Evolutionary conservation across 2,888 invertebrate genomes (phyloP).

Genomic region (Arge pagana): DNA sequence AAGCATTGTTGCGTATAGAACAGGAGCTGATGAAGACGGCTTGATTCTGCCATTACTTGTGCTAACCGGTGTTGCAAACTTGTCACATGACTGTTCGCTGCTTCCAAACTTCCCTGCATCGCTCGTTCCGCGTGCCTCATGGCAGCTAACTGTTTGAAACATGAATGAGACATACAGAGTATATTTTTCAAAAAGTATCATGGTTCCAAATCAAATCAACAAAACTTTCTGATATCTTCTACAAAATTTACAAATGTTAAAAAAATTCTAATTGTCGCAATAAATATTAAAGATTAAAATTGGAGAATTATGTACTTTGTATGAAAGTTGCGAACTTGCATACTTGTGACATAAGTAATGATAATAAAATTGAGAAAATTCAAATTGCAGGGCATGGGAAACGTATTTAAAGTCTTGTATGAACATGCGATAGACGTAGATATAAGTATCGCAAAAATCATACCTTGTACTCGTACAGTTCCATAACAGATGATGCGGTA

Average conservation of each 20-base stretch:
- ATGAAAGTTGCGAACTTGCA: not conserved
- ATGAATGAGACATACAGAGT: too few relatives aligned
- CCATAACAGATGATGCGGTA: conserved; percentile 72
- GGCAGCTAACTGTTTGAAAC: conserved; percentile 60
- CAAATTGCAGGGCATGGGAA: not conserved
- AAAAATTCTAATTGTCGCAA: not conserved
- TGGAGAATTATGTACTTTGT: not conserved
- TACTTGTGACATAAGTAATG: not conserved
- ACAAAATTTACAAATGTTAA: not conserved
- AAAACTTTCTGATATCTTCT: conserved; percentile 19
- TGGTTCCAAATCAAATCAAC: not conserved
- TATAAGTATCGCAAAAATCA: not conserved
- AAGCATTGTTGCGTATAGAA: conserved; percentile 60
- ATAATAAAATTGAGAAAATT: not conserved
- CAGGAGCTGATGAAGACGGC: conserved; percentile 59
- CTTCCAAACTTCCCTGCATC: conserved; percentile 61
- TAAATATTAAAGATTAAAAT: conserved; percentile 1
- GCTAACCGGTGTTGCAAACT: conserved; percentile 61
- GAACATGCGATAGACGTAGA: not conserved
- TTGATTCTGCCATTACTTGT: conserved; percentile 59
- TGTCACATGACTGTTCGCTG: conserved; percentile 60
- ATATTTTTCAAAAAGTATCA: not conserved
- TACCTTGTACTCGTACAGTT: conserved; percentile 71
- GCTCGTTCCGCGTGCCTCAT: conserved; percentile 61
- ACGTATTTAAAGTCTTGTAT: not conserved